Evolutionary conservation across 2,888 invertebrate genomes (phyloP).

Genomic region (Parnassius smintheus): DNA sequence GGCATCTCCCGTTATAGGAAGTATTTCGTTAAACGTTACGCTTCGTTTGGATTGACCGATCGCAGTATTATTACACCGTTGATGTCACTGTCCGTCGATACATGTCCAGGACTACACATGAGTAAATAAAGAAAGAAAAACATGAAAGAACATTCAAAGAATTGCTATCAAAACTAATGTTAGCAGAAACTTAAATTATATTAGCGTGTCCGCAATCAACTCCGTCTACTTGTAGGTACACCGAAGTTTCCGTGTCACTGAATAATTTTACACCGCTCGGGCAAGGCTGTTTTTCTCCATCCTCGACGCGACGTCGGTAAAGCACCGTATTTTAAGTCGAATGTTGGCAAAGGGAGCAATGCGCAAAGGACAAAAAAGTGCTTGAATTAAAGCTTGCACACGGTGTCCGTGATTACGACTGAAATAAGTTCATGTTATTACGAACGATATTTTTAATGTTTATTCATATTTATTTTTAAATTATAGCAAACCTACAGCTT

Average conservation of each 20-base stretch:
- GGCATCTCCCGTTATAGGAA: too few species aligned
- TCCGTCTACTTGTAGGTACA: slow-evolving; percentile 32
- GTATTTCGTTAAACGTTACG: too few species aligned
- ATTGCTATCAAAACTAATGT: slow-evolving; percentile 11
- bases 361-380: slow-evolving; percentile 27
- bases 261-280: slow-evolving; percentile 41
- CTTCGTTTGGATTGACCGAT: too few species aligned
- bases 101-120: too few species aligned
- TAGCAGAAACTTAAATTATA: slow-evolving; percentile 33
- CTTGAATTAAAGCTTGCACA: slow-evolving; percentile 11
- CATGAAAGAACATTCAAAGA: background rate
- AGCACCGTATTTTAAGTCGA: slow-evolving; percentile 34
- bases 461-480: too few species aligned
- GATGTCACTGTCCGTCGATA: too few species aligned
- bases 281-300: slow-evolving; percentile 32
- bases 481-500: too few species aligned
- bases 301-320: slow-evolving; percentile 33
- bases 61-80: too few species aligned
- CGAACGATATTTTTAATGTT: too few species aligned
- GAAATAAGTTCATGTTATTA: background rate
- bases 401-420: slow-evolving; percentile 8
- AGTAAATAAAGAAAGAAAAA: background rate
- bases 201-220: slow-evolving; percentile 38
- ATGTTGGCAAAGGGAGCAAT: slow-evolving; percentile 30
- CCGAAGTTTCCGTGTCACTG: slow-evolving; percentile 43